Evolutionary conservation across 1,140 invertebrate genomes (phyloP), one percentile per base, ranked within the genome.

Genomic region (Coelopa frigida): DNA sequence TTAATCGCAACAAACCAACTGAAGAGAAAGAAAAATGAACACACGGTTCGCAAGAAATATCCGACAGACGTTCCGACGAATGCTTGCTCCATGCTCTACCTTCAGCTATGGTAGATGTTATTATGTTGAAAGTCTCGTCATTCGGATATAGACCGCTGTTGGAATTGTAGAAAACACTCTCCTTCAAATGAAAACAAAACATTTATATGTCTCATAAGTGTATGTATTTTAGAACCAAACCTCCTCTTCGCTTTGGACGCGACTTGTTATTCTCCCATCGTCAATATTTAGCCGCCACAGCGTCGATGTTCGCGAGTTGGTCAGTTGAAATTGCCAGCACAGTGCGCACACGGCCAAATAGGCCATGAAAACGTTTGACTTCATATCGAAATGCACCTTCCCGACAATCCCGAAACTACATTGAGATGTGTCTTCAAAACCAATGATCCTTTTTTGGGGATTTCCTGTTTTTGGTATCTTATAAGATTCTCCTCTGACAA

Each of bases 201-300:
- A 17, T 38, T 8, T 8, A 29, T 29, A 29, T 29, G 8, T 8
- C n/a, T 29, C n/a, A n/a, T n/a, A 14, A 5, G 12, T 38, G 8
- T 14, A 27, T 8, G 18, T 4, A 3, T 20, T 5, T 3, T n/a
- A 14, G 17, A 31, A 33, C 29, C 26, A 38, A 8, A n/a, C 3
- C 38, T 21, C 21, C 46, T 42, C 21, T 27, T 14, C 26, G 7
- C 32, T 26, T 6, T 48, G 21, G 8, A 20, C 12, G 18, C 10
- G 48, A 8, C 43, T 36, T 8, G 41, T 44, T 49, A 85, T 82
- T 72, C 79, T 80, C 26, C 77, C 80, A 64, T 79, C 76, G 56
- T 83, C 79, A 33, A 72, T 56, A 63, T 81, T 83, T 44, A 87
- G 68, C 72, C 80, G 82, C 83, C 83, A 85, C 59, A 85, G 72